These are phyloP conservation scores for Gambusia yucatana DNA, from an alignment of 2,797 vertebrate genomes.

Conservation along the genomic window DNA sequence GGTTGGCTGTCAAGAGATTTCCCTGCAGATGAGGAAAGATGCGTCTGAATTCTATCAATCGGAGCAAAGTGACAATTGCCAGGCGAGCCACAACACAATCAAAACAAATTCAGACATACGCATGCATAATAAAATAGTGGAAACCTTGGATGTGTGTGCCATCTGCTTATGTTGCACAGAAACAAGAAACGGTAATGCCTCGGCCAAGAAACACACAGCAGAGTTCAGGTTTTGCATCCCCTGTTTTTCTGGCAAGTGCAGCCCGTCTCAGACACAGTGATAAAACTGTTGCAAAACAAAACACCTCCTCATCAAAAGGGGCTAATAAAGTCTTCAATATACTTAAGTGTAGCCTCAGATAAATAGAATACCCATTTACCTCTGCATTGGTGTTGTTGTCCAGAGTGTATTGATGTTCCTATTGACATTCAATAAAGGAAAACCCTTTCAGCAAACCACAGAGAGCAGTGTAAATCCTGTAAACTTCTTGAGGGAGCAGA, in stretches of 20 bases:
- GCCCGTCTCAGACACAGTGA: constrained; percentile 64
- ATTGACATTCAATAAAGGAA: constrained; percentile 79
- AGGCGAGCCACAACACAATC: constrained; percentile 53
- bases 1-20: constrained; percentile 56
- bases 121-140: constrained; percentile 49
- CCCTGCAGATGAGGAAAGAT: constrained; percentile 49
- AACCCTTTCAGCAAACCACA: constrained; percentile 72
- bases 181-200: constrained; percentile 32
- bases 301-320: constrained; percentile 76
- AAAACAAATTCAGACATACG: constrained; percentile 56
- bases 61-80: constrained; percentile 56
- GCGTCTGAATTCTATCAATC: constrained; percentile 57
- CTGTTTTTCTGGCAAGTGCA: constrained; percentile 58
- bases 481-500: constrained; percentile 51
- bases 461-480: constrained; percentile 65
- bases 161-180: constrained; percentile 46
- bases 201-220: constrained; percentile 53
- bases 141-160: constrained; percentile 50
- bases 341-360: constrained; percentile 79
- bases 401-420: constrained; percentile 72
- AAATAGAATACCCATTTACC: constrained; percentile 73
- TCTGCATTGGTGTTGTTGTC: constrained; percentile 69
- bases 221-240: constrained; percentile 57
- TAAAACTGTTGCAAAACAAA: constrained; percentile 76
- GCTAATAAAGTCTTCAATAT: constrained; percentile 81